Base-by-base conservation (phyloP, 1,140 invertebrate genomes). In the Maconellicoccus hirsutus region DNA sequence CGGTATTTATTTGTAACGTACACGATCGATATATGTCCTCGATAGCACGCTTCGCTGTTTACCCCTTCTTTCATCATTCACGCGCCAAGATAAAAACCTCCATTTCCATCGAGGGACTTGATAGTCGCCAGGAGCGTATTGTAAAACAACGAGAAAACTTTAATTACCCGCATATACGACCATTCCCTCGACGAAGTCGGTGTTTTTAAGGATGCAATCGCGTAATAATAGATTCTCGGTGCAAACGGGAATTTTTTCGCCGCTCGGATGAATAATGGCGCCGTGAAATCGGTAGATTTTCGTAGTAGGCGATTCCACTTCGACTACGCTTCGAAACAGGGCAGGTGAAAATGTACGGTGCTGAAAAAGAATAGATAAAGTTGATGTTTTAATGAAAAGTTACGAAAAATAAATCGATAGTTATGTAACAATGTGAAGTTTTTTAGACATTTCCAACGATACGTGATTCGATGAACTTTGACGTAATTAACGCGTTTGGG, bases 271-370 rank as follows among this genome's bases (percentile, higher is more conserved):
- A 71, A 93, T 85, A 78, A 98, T 87, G 70, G 87, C 89, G 69
- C 96, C 96, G 77, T 92, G 87, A 81, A 98, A 98, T 77, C 92
- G 87, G 80, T 98, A 96, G 77, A 98, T 93, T 82, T 95, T 96
- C 63, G 93, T 95, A 75, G 94, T 95, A 21, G 96, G 96, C 63
- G 88, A 84, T 80, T 96, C 94, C 73, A 95, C 93, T 82, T 96
- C 92, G 33, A 98, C 85, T 26, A 85, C 83, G 75, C 90, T 92
- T 39, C 85, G 84, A 79, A 97, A 97, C 77, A 90, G 87, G 71
- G 85, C 84, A 19, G 92, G 90, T 74, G 86, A 84, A 78, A 94
- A 94, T 70, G 84, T 82, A 75, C 83, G 79, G 81, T 87, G 86
- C 78, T 88, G 79, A 74, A 77, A 84, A 76, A 4, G 19, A 10